A percentile compares a stretch with the other conserved stretches of the same genome.
Evolutionary conservation across 37 sponge, comb jelly and placozoan species (phyloP).

Genomic region (Axinella damicornis): DNA sequence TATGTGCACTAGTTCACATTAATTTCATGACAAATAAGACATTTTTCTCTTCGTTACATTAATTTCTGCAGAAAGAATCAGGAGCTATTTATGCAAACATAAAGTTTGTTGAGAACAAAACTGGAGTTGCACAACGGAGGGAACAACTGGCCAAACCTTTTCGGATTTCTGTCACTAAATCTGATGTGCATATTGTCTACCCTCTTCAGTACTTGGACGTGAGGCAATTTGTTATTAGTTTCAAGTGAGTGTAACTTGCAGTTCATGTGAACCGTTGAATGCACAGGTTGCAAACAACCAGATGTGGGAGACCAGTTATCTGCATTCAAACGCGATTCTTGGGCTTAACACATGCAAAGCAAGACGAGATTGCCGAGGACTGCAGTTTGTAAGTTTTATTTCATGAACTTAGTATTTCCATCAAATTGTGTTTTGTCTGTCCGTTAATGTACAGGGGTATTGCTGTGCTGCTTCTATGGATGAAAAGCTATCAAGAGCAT

Average conservation of each 20-base stretch:
- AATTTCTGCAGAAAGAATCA: constrained; percentile 77
- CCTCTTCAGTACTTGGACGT: constrained; percentile 68
- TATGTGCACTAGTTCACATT: too few species aligned
- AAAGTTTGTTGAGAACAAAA: constrained; percentile 49
- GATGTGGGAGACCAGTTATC: neutral
- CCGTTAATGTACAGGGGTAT: constrained; percentile 31
- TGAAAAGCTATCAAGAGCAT: constrained; percentile 49
- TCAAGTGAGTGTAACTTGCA: too few species aligned
- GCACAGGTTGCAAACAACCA: constrained; percentile 47
- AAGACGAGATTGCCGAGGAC: neutral
- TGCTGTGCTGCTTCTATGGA: constrained; percentile 47
- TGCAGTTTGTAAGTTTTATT: neutral
- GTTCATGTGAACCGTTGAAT: too few species aligned
- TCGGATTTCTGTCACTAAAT: constrained; percentile 79
- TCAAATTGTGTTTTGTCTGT: neutral
- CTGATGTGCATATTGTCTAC: constrained; percentile 67
- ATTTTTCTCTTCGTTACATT: too few species aligned
- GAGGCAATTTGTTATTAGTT: constrained; percentile 9
- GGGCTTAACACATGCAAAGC: constrained; percentile 12
- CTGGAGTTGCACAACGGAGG: constrained; percentile 1
- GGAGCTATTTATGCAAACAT: constrained; percentile 68
- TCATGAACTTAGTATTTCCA: too few species aligned
- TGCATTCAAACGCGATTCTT: constrained; percentile 16
- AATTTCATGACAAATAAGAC: neutral
- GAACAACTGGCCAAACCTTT: constrained; percentile 82